phyloP scores from a whole-genome alignment of 2,113 vertebrate species.

The Podiceps cristatus region DNA sequence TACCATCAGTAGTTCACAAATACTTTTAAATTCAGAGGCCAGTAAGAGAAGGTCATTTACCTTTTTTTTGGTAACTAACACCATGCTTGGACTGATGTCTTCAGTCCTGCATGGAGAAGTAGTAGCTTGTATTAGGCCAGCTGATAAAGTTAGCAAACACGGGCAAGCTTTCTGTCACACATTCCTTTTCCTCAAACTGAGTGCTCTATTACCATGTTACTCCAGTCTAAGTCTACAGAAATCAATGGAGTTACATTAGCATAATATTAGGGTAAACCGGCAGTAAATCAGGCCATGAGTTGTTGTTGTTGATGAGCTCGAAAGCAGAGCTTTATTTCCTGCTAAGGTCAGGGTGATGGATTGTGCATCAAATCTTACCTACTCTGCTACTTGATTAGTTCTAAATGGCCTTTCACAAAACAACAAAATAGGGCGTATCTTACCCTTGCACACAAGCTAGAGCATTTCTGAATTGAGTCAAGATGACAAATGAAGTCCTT shows the following conservation, averaged over 20 bases:
- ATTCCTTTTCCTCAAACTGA: background rate
- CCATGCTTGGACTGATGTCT: background rate
- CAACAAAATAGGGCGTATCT: background rate
- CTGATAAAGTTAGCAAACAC: background rate
- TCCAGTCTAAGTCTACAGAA: constrained; percentile 5
- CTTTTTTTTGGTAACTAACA: background rate
- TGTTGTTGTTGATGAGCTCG: constrained; percentile 5
- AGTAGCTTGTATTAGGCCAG: background rate
- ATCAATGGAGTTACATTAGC: constrained; percentile 45
- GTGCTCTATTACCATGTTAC: background rate
- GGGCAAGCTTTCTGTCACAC: background rate
- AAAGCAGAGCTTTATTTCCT: constrained; percentile 11
- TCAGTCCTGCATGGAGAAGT: background rate
- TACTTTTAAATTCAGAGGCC: background rate
- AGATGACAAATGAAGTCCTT: background rate
- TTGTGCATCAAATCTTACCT: background rate
- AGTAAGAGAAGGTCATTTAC: background rate
- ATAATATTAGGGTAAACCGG: background rate
- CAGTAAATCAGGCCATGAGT: background rate
- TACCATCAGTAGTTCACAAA: background rate
- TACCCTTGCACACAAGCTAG: background rate
- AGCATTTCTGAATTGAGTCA: background rate
- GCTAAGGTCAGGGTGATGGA: constrained; percentile 16
- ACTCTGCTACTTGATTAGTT: background rate
- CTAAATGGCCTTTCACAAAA: background rate